phyloP scores from a whole-genome alignment of 1,140 invertebrate species.

The Drosophila setifemur region DNA sequence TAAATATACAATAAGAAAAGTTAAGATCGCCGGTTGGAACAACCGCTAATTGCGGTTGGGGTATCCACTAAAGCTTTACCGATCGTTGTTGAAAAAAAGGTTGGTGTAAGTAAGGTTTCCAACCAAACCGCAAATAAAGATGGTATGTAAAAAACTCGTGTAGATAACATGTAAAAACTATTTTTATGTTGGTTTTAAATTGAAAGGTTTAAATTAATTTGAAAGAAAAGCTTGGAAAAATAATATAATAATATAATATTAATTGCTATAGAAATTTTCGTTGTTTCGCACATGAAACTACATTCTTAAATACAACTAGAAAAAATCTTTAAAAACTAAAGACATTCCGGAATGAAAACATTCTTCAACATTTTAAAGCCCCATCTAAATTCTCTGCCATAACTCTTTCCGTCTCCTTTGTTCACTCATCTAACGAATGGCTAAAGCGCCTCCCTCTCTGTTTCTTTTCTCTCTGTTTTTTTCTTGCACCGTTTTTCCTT shows the following conservation, averaged over 20 bases:
- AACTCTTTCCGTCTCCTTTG: slow-evolving; percentile 5
- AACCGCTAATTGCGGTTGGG: neutral
- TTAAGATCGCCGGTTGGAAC: neutral
- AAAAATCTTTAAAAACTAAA: neutral
- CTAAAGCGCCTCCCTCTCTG: too few relatives aligned
- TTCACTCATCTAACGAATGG: slow-evolving; percentile 40
- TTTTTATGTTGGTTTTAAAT: too few relatives aligned
- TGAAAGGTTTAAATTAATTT: too few relatives aligned
- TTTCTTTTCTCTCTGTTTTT: neutral
- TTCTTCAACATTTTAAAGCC: slow-evolving; percentile 3
- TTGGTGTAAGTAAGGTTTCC: neutral
- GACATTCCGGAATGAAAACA: too few relatives aligned
- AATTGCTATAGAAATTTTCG: too few relatives aligned
- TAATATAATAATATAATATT: too few relatives aligned
- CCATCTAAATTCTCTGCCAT: slow-evolving; percentile 6
- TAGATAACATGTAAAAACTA: too few relatives aligned
- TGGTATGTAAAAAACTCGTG: neutral
- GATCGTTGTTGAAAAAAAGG: neutral
- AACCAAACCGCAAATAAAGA: neutral
- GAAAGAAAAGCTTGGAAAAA: too few relatives aligned
- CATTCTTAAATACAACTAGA: neutral
- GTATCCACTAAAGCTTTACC: neutral
- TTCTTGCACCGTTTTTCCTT: slow-evolving; percentile 11
- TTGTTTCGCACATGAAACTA: too few relatives aligned
- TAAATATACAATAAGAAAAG: neutral